These are phyloP conservation scores for Chiridota heheva DNA, from an alignment of 35 echinoderm and acorn worm species.

Conservation along the genomic window DNA sequence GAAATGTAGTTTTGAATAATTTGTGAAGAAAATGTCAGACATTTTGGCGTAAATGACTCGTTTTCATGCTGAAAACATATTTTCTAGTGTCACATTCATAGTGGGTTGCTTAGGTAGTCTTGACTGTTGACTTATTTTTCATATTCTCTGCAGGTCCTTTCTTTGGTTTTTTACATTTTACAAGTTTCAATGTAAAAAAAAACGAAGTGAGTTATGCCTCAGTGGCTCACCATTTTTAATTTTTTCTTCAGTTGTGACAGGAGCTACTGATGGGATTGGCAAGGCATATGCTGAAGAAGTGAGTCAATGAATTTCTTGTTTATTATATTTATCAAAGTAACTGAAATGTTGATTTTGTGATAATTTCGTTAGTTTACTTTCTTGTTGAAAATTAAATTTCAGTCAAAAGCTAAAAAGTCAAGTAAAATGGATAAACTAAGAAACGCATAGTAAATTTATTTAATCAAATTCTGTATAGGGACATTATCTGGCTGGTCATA, in stretches of 20 bases:
- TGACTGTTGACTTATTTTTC: not conserved
- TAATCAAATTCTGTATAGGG: too few relatives aligned
- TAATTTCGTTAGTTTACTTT: not conserved
- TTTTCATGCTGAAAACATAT: not conserved
- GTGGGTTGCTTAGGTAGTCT: not conserved
- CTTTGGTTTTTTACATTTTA: not conserved
- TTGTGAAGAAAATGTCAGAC: too few relatives aligned
- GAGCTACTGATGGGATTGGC: conserved; percentile 89
- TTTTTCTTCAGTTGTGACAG: conserved; percentile 69
- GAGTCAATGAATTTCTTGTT: not conserved
- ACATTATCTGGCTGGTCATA: too few relatives aligned
- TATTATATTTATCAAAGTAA: too few relatives aligned
- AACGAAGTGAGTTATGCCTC: not conserved
- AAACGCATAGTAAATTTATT: too few relatives aligned
- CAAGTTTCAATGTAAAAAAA: not conserved
- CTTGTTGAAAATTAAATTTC: not conserved
- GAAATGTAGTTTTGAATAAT: too few relatives aligned
- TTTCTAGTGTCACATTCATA: not conserved
- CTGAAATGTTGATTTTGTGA: not conserved
- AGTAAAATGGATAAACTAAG: too few relatives aligned
- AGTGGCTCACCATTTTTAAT: not conserved
- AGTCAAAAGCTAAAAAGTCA: too few relatives aligned
- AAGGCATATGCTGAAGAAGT: conserved; percentile 91
- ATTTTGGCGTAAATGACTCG: not conserved
- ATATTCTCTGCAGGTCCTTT: not conserved